Conservation (phyloP, 2,113 vertebrate genomes). For the Etheostoma cragini region DNA sequence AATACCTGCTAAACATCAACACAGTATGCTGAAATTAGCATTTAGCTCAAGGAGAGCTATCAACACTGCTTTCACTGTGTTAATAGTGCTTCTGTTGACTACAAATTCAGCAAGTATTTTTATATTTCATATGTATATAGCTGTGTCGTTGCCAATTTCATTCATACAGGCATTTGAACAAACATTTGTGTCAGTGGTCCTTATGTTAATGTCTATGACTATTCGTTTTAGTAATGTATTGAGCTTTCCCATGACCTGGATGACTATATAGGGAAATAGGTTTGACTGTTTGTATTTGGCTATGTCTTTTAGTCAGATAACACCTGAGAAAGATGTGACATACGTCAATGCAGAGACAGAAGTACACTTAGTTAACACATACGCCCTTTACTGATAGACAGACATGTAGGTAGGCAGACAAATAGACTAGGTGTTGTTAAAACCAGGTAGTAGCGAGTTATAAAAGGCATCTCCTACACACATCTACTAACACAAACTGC, state of each 20-base stretch:
- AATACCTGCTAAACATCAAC: background rate
- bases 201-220: background rate
- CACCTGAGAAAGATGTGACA: conserved; percentile 13
- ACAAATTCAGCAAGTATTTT: background rate
- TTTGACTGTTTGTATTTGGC: conserved; percentile 34
- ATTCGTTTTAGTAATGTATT: conserved; percentile 16
- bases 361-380: background rate
- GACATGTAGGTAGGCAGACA: conserved; percentile 51
- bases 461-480: conserved; percentile 33
- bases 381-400: conserved; percentile 15
- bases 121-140: background rate
- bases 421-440: conserved; percentile 46
- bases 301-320: conserved; percentile 1
- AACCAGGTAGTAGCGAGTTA: conserved; percentile 48
- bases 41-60: background rate
- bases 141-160: background rate
- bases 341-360: background rate
- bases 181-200: background rate
- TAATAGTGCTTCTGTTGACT: background rate
- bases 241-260: conserved; percentile 15
- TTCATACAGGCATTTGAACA: conserved; percentile 20
- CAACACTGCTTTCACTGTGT: too few relatives aligned
- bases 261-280: conserved; percentile 6
- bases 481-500: background rate
- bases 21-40: background rate